These are phyloP conservation scores for Sinopyrophorus schimmeli DNA, from an alignment of 2,888 invertebrate genomes.

Conservation along the genomic window DNA sequence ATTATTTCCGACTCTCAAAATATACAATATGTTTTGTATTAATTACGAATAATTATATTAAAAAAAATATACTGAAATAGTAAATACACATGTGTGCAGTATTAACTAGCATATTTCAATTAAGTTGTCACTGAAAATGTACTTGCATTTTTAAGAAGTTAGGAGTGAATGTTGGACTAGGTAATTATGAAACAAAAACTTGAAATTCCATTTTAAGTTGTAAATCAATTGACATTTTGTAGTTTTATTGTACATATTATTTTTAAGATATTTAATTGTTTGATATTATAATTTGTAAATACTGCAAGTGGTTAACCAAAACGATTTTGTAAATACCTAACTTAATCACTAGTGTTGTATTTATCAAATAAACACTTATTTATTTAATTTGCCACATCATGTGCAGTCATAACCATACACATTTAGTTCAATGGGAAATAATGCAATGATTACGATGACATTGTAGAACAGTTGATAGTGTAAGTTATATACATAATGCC, in stretches of 20 bases:
- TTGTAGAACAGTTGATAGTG: slow-evolving; percentile 41
- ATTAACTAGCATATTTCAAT: no score
- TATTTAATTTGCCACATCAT: slow-evolving; percentile 44
- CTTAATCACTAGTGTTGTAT: slow-evolving; percentile 44
- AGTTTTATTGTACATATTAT: slow-evolving; percentile 9
- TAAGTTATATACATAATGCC: slow-evolving; percentile 43
- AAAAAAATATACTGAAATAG: no score
- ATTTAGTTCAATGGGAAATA: slow-evolving; percentile 39
- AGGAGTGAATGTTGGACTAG: neutral
- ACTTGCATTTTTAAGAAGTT: neutral
- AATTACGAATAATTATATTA: neutral
- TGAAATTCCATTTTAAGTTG: neutral
- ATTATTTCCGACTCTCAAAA: no score
- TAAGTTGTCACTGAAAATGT: neutral
- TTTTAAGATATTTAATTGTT: slow-evolving; percentile 1
- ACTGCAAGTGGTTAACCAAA: slow-evolving; percentile 28
- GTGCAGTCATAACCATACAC: slow-evolving; percentile 41
- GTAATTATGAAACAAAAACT: neutral
- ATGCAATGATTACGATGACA: slow-evolving; percentile 38
- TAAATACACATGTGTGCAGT: no score
- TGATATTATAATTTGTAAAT: slow-evolving; percentile 17
- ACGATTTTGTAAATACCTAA: slow-evolving; percentile 44
- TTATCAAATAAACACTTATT: slow-evolving; percentile 44
- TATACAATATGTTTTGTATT: neutral
- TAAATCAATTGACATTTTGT: slow-evolving; percentile 8